phyloP scores from a whole-genome alignment of 2,888 invertebrate genomes.

The Mesorhabditis sp. region DNA sequence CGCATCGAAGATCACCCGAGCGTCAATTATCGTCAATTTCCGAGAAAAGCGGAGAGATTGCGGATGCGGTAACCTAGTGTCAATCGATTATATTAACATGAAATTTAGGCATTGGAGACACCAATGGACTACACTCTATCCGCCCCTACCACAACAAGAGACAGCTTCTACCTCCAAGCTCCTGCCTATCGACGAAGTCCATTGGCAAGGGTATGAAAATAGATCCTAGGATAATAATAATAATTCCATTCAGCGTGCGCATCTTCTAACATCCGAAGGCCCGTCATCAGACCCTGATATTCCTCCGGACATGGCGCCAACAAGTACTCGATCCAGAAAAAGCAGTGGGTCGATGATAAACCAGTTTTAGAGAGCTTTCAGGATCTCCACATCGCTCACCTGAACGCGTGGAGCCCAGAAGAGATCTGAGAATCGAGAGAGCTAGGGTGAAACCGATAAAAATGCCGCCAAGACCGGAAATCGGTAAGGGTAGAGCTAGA shows the following conservation, averaged over 20 bases:
- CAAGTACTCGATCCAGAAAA: background rate
- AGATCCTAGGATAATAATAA: background rate
- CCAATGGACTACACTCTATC: conserved; percentile 13
- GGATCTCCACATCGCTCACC: background rate
- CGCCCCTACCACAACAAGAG: conserved; percentile 14
- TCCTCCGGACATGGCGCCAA: background rate
- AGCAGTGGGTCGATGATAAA: background rate
- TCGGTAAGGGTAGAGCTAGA: background rate
- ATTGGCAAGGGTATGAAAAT: too few relatives aligned
- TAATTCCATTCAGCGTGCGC: background rate
- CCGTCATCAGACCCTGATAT: background rate
- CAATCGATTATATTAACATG: too few relatives aligned
- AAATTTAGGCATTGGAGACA: background rate
- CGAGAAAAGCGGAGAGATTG: conserved; percentile 39
- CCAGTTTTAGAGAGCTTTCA: background rate
- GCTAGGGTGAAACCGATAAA: background rate
- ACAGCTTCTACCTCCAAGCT: background rate
- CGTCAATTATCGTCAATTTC: conserved; percentile 36
- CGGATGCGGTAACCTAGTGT: conserved; percentile 25
- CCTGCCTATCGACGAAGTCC: background rate
- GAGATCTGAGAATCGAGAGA: conserved; percentile 1
- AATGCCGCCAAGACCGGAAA: conserved; percentile 2
- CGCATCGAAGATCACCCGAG: conserved; percentile 18
- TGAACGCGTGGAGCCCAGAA: background rate
- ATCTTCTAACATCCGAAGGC: background rate